Evolutionary conservation across 2,888 invertebrate species (phyloP), one percentile per base, ranked within the genome.

Genomic region (Tortricodes alternella): DNA sequence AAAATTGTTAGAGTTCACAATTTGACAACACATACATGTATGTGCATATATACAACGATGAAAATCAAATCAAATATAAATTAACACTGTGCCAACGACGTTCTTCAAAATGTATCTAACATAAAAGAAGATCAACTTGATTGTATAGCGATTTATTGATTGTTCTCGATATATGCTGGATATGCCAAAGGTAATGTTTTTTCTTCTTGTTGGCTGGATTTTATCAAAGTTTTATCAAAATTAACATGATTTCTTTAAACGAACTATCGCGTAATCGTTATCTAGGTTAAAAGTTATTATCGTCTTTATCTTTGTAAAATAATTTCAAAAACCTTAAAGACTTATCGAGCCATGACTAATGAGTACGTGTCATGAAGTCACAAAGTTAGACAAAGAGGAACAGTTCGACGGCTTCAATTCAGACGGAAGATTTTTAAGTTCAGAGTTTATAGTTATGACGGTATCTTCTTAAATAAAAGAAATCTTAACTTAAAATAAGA

Each of bases 291-390:
- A 21, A 15, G 8, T 11, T 9, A 48, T 19, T 43, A 48, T 41
- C 29, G 16, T 7, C 23, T 7, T 56, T 49, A 56, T 44, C 29
- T 43, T 49, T 9, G 27, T 43, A 18, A 43, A 41, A 55, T 41
- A 56, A 37, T 37, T 39, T 46, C 32, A 18, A 21, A 23, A 27
- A 24, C 39, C 9, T 44, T 39, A 41, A 29, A 39, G 41, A 48
- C 41, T 41, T 41, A 48, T 48, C 27, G 48, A 8, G 6, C 27
- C 24, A 39, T 41, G 39, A 53, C 46, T 53, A 53, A 55, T 48
- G n/a, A 9, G 29, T 21, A 5, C 21, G 21, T 1, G 9, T n/a
- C 18, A 46, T 34, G 34, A 29, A 35, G 4, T 15, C 27, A 19
- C 37, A 16, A 34, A 18, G 24, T 3, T 16, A 13, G 3, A 29